Percentiles rank a stretch among this genome's conserved stretches.
These are phyloP conservation scores for Empis livida DNA, from an alignment of 2,888 invertebrate genomes.

Conservation along the genomic window DNA sequence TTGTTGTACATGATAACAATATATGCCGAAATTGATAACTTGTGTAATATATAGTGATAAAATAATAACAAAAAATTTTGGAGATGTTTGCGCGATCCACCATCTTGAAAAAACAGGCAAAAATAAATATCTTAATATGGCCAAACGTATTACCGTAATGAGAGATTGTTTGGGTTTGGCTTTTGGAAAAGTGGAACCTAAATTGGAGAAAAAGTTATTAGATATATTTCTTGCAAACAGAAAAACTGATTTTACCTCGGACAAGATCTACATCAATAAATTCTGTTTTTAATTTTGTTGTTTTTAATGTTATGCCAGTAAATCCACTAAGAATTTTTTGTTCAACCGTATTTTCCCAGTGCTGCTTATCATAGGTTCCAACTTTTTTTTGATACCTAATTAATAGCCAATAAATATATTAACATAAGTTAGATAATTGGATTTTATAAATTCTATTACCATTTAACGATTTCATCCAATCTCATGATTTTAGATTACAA, in stretches of 20 bases:
- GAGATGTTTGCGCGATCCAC: slow-evolving; percentile 85
- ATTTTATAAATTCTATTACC: no score
- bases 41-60: slow-evolving; percentile 68
- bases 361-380: slow-evolving; percentile 91
- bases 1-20: slow-evolving; percentile 30
- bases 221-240: slow-evolving; percentile 2
- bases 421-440: no score
- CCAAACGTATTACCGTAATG: slow-evolving; percentile 70
- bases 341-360: slow-evolving; percentile 94
- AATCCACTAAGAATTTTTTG: slow-evolving; percentile 78
- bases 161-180: slow-evolving; percentile 89
- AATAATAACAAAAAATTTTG: slow-evolving; percentile 58
- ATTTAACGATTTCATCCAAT: no score
- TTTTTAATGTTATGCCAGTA: slow-evolving; percentile 65
- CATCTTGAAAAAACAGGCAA: slow-evolving; percentile 75
- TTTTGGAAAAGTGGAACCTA: slow-evolving; percentile 91
- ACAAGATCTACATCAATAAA: slow-evolving; percentile 94
- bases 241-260: slow-evolving; percentile 51
- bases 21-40: slow-evolving; percentile 36
- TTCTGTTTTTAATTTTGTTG: slow-evolving; percentile 73
- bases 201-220: not conserved
- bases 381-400: slow-evolving; percentile 89
- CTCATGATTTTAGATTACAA: no score
- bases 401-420: no score
- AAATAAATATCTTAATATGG: slow-evolving; percentile 66